phyloP scores from a whole-genome alignment of 2,888 invertebrate genomes.

The Sarcophaga subvicina region DNA sequence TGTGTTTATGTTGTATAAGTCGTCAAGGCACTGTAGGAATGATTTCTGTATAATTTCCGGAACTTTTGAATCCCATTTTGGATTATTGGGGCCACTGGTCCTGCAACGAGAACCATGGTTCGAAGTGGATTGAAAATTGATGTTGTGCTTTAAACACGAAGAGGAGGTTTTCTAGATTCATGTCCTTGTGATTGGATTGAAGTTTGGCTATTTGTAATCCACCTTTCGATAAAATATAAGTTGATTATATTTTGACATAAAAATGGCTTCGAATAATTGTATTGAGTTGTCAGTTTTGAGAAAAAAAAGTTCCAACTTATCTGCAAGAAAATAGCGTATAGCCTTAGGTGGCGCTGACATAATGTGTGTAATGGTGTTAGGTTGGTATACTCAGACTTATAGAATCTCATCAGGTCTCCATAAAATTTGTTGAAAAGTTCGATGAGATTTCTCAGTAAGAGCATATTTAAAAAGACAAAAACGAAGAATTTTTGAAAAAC shows the following conservation, averaged over 20 bases:
- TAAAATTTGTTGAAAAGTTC: too few relatives aligned
- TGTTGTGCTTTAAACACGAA: not conserved
- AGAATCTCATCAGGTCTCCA: conserved; percentile 3
- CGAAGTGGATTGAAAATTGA: conserved; percentile 5
- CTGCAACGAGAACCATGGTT: not conserved
- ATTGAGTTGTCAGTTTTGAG: not conserved
- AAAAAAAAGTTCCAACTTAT: not conserved
- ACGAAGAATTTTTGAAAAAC: not conserved
- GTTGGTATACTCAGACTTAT: not conserved
- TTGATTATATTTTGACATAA: not conserved
- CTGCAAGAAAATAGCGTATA: not conserved
- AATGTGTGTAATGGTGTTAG: too few relatives aligned
- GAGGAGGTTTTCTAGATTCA: not conserved
- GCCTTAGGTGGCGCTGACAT: too few relatives aligned
- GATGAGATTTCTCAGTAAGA: too few relatives aligned
- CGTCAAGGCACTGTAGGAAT: not conserved
- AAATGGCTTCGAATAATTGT: not conserved
- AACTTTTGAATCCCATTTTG: not conserved
- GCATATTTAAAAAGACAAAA: not conserved
- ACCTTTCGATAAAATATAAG: not conserved
- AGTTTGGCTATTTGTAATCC: too few relatives aligned
- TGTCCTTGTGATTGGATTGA: too few relatives aligned
- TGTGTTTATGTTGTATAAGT: not conserved
- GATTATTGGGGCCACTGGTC: not conserved
- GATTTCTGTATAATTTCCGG: not conserved